phyloP scores from a whole-genome alignment of 1,140 invertebrate species.

The Meloidogyne floridensis region DNA sequence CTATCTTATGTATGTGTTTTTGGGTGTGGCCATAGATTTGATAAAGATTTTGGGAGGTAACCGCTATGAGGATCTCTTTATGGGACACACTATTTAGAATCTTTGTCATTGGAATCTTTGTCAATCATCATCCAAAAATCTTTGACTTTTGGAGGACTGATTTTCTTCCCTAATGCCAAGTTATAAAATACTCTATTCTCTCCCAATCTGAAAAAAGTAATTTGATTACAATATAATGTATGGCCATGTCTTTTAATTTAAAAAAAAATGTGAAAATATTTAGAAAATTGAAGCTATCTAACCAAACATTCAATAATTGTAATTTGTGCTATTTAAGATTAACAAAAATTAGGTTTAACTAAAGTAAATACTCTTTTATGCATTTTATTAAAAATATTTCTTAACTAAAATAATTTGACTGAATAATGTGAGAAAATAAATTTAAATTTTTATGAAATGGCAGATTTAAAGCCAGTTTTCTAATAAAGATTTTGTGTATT shows the following conservation, averaged over 20 bases:
- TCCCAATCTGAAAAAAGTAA: too few relatives aligned
- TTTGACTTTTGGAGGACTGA: too few relatives aligned
- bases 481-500: neutral
- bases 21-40: neutral
- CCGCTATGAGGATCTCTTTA: too few relatives aligned
- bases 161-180: too few relatives aligned
- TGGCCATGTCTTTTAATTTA: neutral
- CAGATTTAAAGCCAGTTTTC: neutral
- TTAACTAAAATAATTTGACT: neutral
- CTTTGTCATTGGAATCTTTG: too few relatives aligned
- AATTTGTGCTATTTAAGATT: neutral
- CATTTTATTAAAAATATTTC: neutral
- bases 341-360: neutral
- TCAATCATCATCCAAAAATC: too few relatives aligned
- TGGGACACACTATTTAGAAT: too few relatives aligned
- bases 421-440: neutral
- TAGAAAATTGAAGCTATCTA: neutral
- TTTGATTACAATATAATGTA: neutral
- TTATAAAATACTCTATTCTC: too few relatives aligned
- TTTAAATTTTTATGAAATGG: neutral
- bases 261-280: neutral
- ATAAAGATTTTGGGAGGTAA: too few relatives aligned
- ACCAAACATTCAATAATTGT: neutral
- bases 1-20: neutral
- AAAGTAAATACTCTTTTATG: neutral